Evolutionary conservation across 2,113 vertebrate genomes (phyloP), one percentile per base, ranked within the genome.

Genomic region (Malurus melanocephalus): DNA sequence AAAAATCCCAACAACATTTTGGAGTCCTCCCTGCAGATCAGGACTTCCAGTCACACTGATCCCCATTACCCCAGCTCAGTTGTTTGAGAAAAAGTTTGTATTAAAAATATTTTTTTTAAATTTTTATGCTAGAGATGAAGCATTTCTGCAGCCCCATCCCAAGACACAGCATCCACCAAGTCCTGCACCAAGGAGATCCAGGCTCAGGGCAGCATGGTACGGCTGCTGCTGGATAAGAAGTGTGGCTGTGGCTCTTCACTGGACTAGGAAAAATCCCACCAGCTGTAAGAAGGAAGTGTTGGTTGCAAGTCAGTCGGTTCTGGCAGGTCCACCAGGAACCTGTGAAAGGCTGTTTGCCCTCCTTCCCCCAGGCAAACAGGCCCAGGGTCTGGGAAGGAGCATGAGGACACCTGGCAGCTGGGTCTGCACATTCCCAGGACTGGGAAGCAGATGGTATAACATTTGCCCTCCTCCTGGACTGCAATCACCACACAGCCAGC

Each of bases 1-100:
- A 40, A 60, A 84, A 56, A 16, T 53, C 42, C 55, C 51, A 61
- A 35, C 20, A 40, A 6, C 1, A 13, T 19, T 38, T 32, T 80
- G 46, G 32, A 53, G 14, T 59, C 46, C 61, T 38, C 22, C 28
- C 18, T 12, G 26, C 6, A 74, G 46, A 38, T 24, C 28, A 45
- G 17, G 13, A 28, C 69, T 49, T 61, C 60, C 42, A 61, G 51
- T 43, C 67, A 73, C 8, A 7, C 53, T 67, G 32, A 45, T 56
- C 8, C 15, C 38, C 4, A 3, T 24, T 32, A 56, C 4, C 24
- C 38, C 40, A 33, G 28, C 13, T 35, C 3, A 0, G 28, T 6
- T 49, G 14, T 48, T n/a, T 8, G 3, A 51, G 72, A 38, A 64
- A 30, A 76, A 42, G 6, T 61, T 49, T 73, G 21, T 9, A 38